Evolutionary conservation across 1,140 invertebrate species (phyloP).

Genomic region (Drosophila aff.): DNA sequence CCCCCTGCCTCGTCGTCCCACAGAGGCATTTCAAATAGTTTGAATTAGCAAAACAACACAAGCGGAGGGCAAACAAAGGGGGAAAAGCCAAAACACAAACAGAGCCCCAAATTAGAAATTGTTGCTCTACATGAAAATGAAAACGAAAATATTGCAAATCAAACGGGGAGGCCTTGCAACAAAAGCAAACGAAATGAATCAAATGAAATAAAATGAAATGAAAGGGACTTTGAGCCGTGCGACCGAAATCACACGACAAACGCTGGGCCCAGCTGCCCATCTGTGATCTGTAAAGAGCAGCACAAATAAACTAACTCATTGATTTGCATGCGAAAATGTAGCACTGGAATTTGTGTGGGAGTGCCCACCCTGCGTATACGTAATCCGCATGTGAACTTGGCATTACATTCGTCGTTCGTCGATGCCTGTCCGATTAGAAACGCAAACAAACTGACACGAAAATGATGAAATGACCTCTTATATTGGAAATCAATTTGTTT

Average conservation of each 20-base stretch:
- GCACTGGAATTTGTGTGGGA: constrained; percentile 37
- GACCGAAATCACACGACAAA: constrained; percentile 45
- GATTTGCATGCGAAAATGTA: constrained; percentile 59
- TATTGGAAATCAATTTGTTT: constrained; percentile 36
- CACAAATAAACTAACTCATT: constrained; percentile 23
- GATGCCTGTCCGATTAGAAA: constrained; percentile 3
- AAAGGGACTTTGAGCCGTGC: constrained; percentile 44
- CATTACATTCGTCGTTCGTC: constrained; percentile 16
- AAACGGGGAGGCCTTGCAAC: constrained; percentile 24
- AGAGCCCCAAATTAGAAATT: constrained; percentile 44
- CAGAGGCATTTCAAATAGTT: constrained; percentile 29
- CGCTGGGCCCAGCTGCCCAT: constrained; percentile 45
- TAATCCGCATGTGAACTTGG: constrained; percentile 52
- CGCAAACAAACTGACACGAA: not conserved
- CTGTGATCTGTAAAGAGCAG: constrained; percentile 43
- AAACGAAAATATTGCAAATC: constrained; percentile 64
- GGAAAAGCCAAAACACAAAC: constrained; percentile 19
- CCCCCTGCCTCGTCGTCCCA: not conserved
- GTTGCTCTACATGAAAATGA: constrained; percentile 63
- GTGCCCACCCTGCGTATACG: constrained; percentile 41
- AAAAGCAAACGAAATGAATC: constrained; percentile 14
- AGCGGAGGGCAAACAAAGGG: constrained; percentile 20
- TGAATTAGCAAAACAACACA: constrained; percentile 38
- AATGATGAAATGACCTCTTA: constrained; percentile 9
- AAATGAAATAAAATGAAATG: constrained; percentile 7